Percentiles rank a stretch among this genome's conserved stretches.
Evolutionary conservation across 2,113 vertebrate genomes (phyloP).

Genomic region (Pampusana beccarii): DNA sequence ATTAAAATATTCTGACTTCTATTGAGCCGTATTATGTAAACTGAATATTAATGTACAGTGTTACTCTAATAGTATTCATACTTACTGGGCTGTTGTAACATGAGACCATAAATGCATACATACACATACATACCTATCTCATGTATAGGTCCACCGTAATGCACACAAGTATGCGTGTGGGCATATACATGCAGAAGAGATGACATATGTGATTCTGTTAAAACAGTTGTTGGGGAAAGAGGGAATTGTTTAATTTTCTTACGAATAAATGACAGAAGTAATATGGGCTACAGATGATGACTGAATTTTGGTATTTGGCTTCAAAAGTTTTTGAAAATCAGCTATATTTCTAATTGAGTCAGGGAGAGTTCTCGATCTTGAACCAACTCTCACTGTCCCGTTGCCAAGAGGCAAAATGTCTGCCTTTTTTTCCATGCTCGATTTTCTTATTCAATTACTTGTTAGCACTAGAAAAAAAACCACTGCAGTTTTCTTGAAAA

Average conservation of each 20-base stretch:
- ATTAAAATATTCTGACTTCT: not conserved
- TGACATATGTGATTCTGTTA: not conserved
- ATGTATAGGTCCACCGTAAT: not conserved
- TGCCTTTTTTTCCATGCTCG: not conserved
- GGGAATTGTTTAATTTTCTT: not conserved
- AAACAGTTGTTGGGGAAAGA: not conserved
- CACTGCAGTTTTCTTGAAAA: not conserved
- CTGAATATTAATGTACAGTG: not conserved
- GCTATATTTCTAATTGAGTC: not conserved
- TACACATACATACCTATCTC: accelerated
- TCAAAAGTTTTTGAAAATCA: not conserved
- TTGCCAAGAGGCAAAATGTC: not conserved
- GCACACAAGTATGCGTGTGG: not conserved
- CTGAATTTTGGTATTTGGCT: not conserved
- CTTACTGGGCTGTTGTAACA: not conserved
- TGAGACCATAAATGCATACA: not conserved
- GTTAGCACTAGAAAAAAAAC: not conserved
- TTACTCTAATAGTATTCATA: not conserved
- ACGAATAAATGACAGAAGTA: not conserved
- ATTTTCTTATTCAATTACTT: not conserved
- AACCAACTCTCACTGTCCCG: not conserved
- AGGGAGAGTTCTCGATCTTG: not conserved
- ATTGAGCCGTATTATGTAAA: not conserved
- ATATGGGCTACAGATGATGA: not conserved
- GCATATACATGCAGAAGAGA: not conserved